phyloP scores from a whole-genome alignment of 2,888 invertebrate species.

The Drosophila neonasuta region DNA sequence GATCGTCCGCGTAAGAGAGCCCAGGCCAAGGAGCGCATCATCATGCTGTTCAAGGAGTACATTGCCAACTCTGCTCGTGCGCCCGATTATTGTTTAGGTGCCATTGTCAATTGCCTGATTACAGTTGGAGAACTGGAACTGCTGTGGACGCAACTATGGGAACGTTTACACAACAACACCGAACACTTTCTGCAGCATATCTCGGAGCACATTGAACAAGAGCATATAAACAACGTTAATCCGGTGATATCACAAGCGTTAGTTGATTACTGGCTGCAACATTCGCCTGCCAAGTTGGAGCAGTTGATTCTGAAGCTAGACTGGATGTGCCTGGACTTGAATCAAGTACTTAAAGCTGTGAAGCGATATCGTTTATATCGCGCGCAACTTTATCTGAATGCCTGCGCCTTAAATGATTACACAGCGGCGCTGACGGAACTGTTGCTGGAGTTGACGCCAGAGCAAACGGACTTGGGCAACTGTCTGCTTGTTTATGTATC shows the following conservation, averaged over 20 bases:
- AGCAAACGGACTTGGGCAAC: constrained; percentile 86
- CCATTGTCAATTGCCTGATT: constrained; percentile 81
- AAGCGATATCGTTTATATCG: constrained; percentile 80
- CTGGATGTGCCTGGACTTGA: constrained; percentile 89
- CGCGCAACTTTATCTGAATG: constrained; percentile 87
- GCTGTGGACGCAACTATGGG: constrained; percentile 86
- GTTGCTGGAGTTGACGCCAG: constrained; percentile 83
- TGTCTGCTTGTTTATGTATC: constrained; percentile 92
- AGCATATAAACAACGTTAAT: constrained; percentile 85
- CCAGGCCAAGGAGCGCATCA: constrained; percentile 82
- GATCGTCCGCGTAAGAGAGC: constrained; percentile 81
- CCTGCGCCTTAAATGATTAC: constrained; percentile 89
- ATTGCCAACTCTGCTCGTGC: constrained; percentile 80
- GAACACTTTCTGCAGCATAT: constrained; percentile 87
- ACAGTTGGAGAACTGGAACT: constrained; percentile 83
- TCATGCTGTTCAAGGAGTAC: constrained; percentile 83
- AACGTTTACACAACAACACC: constrained; percentile 83
- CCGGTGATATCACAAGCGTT: constrained; percentile 89
- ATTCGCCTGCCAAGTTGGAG: constrained; percentile 86
- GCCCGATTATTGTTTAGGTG: constrained; percentile 81
- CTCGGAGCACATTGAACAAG: constrained; percentile 87
- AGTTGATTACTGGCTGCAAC: constrained; percentile 86
- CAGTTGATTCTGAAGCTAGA: constrained; percentile 88
- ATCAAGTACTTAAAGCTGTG: constrained; percentile 84
- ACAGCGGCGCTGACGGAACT: constrained; percentile 88